A percentile compares a stretch with the other conserved stretches of the same genome.
phyloP scores from a whole-genome alignment of 2,113 vertebrate species.

The Centropus bengalensis region DNA sequence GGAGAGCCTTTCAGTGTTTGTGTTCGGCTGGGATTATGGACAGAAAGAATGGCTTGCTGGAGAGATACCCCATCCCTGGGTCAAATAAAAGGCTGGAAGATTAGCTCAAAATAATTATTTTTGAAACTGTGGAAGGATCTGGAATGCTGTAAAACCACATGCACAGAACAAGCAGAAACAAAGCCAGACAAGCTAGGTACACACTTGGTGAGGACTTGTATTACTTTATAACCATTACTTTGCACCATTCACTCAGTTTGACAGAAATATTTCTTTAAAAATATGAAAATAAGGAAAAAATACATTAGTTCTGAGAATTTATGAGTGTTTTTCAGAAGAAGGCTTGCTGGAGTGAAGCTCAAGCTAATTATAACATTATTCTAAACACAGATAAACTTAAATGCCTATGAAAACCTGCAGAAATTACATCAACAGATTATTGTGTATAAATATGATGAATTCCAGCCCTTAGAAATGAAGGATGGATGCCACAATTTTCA shows the following conservation, averaged over 20 bases:
- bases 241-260: background rate
- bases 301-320: background rate
- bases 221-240: background rate
- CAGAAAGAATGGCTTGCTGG: background rate
- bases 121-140: background rate
- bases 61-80: constrained; percentile 13
- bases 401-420: background rate
- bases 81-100: constrained; percentile 22
- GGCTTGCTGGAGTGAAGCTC: background rate
- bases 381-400: background rate
- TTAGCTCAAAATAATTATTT: background rate
- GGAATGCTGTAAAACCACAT: background rate
- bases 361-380: background rate
- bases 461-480: background rate
- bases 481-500: background rate
- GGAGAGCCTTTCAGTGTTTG: constrained; percentile 3
- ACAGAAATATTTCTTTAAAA: background rate
- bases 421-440: background rate
- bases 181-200: background rate
- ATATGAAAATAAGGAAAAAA: background rate
- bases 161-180: background rate
- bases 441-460: background rate
- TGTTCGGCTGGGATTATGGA: constrained; percentile 36
- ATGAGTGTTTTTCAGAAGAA: background rate
- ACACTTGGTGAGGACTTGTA: background rate